Evolutionary conservation across 2,797 vertebrate species (phyloP).

Genomic region (Siniperca undulata): DNA sequence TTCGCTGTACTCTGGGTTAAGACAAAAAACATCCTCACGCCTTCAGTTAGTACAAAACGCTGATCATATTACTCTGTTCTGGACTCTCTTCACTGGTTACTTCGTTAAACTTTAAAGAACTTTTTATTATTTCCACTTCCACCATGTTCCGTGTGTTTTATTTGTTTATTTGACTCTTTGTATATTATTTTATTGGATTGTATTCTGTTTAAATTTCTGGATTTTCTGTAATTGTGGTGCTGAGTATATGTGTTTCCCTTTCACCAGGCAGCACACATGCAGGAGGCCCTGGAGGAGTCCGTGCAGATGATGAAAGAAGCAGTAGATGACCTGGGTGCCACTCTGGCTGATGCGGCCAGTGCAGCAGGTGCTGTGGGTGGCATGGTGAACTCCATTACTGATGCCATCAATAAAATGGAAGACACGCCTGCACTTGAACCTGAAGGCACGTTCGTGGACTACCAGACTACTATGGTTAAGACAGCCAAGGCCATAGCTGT

Average conservation of each 20-base stretch:
- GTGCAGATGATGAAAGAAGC: constrained; percentile 99
- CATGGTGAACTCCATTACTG: constrained; percentile 97
- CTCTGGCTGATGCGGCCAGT: constrained; percentile 93
- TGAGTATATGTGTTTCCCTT: background rate
- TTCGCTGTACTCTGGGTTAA: background rate
- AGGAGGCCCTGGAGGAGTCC: constrained; percentile 96
- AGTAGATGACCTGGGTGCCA: constrained; percentile 94
- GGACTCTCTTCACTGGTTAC: background rate
- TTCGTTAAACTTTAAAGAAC: background rate
- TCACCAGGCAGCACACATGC: constrained; percentile 93
- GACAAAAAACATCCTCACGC: background rate
- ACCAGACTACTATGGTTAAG: constrained; percentile 99
- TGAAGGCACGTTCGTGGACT: constrained; percentile 97
- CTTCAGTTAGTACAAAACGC: too few species aligned
- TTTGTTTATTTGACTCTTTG: background rate
- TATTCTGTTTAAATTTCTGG: background rate
- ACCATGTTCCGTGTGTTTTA: background rate
- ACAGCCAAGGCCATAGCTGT: constrained; percentile 98
- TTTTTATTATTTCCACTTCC: background rate
- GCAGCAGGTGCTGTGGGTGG: constrained; percentile 95
- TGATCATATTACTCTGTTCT: too few species aligned
- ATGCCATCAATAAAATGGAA: constrained; percentile 96
- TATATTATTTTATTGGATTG: background rate
- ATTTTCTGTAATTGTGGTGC: background rate
- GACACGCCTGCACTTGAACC: constrained; percentile 90